Evolutionary conservation across 2,888 invertebrate species (phyloP).

Genomic region (Tinea semifulvella): DNA sequence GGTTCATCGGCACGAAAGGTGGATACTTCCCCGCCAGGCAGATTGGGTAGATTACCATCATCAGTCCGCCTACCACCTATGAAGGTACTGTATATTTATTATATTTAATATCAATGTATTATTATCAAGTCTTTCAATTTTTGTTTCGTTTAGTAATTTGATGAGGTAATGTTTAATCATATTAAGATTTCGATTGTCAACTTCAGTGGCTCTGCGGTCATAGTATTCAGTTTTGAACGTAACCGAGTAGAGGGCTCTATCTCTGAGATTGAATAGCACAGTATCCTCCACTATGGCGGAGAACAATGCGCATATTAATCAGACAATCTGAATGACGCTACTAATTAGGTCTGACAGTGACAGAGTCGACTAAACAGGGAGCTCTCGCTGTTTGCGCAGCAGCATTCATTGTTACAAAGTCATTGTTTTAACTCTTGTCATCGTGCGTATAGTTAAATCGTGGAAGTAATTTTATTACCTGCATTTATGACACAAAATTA

Average conservation of each 20-base stretch:
- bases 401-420: slow-evolving; percentile 15
- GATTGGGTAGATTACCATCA: too few species aligned
- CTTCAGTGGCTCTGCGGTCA: neutral
- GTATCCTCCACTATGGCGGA: slow-evolving; percentile 41
- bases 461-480: slow-evolving; percentile 8
- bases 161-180: too few species aligned
- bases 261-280: slow-evolving; percentile 20
- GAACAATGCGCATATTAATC: slow-evolving; percentile 61
- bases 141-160: too few species aligned
- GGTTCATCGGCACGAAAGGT: too few species aligned
- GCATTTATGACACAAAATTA: neutral
- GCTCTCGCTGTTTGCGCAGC: slow-evolving; percentile 20
- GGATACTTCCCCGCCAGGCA: too few species aligned
- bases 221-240: slow-evolving; percentile 4
- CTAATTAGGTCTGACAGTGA: slow-evolving; percentile 62
- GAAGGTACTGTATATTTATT: too few species aligned
- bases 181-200: neutral
- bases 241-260: neutral
- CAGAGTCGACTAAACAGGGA: slow-evolving; percentile 37
- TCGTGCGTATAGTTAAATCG: slow-evolving; percentile 5
- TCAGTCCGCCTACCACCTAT: too few species aligned
- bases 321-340: slow-evolving; percentile 53
- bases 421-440: slow-evolving; percentile 14
- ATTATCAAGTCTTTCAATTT: too few species aligned
- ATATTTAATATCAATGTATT: too few species aligned